These are phyloP conservation scores for Sebastes diaconus DNA, from an alignment of 2,797 vertebrate species.

Conservation along the genomic window DNA sequence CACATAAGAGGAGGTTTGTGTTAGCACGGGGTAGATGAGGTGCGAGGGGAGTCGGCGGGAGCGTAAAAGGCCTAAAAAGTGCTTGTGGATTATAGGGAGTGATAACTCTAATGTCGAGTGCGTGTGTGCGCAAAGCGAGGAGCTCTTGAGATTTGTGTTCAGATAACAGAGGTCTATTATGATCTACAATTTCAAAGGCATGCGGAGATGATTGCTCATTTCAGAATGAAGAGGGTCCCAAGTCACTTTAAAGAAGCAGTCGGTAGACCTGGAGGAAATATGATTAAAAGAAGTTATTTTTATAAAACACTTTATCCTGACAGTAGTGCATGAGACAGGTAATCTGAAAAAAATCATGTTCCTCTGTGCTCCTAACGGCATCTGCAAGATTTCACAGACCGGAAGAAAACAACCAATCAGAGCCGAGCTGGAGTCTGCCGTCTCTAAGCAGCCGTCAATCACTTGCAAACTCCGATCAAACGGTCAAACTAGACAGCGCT, in stretches of 20 bases:
- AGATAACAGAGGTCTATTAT: conserved; percentile 48
- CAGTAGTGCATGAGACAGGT: no score
- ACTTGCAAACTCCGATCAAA: no score
- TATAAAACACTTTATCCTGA: no score
- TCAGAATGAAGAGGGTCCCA: neutral
- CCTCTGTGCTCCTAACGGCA: no score
- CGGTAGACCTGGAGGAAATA: no score
- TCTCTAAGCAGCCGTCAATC: no score
- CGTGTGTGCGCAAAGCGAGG: conserved; percentile 30
- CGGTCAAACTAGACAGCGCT: no score
- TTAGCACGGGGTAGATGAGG: conserved; percentile 75
- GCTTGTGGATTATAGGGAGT: conserved; percentile 67
- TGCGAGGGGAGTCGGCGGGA: conserved; percentile 59
- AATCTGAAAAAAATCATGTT: no score
- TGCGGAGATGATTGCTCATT: conserved; percentile 13
- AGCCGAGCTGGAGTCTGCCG: no score
- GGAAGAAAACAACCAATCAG: no score
- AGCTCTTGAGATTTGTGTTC: conserved; percentile 43
- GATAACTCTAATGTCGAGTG: conserved; percentile 64
- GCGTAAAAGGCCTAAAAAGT: conserved; percentile 54
- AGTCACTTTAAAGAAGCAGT: neutral
- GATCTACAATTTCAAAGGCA: conserved; percentile 44
- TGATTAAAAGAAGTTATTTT: no score
- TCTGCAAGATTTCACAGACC: no score
- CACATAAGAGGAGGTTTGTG: conserved; percentile 78